Evolutionary conservation across 2,888 invertebrate genomes (phyloP).

Genomic region (Apodemia duryi): DNA sequence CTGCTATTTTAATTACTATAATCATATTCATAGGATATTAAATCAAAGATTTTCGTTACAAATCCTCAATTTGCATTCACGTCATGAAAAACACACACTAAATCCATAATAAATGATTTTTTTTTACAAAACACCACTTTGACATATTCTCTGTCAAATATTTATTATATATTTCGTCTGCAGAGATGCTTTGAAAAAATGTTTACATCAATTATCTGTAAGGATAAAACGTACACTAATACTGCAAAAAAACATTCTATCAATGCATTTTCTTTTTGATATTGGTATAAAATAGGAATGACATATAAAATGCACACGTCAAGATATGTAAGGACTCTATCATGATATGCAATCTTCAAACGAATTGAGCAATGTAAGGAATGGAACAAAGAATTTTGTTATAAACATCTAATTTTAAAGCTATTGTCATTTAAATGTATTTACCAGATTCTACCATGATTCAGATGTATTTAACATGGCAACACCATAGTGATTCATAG

Average conservation of each 20-base stretch:
- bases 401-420: conserved; percentile 21
- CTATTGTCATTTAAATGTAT: conserved; percentile 9
- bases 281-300: conserved; percentile 37
- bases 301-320: conserved; percentile 29
- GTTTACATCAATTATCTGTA: background rate
- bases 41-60: background rate
- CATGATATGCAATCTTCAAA: conserved; percentile 25
- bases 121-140: background rate
- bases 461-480: conserved; percentile 49
- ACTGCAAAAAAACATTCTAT: background rate
- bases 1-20: background rate
- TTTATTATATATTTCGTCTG: background rate
- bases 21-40: background rate
- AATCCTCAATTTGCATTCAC: background rate
- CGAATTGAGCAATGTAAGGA: conserved; percentile 27
- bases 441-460: conserved; percentile 31
- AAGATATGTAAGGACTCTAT: conserved; percentile 11
- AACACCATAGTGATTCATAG: conserved; percentile 50
- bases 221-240: conserved; percentile 1
- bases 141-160: background rate
- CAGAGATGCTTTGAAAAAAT: background rate
- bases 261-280: background rate
- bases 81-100: background rate
- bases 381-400: conserved; percentile 14
- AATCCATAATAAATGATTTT: background rate